A percentile compares a stretch with the other conserved stretches of the same genome.
Conservation (phyloP, 2,888 invertebrate genomes). For the Tetragnatha montana region DNA sequence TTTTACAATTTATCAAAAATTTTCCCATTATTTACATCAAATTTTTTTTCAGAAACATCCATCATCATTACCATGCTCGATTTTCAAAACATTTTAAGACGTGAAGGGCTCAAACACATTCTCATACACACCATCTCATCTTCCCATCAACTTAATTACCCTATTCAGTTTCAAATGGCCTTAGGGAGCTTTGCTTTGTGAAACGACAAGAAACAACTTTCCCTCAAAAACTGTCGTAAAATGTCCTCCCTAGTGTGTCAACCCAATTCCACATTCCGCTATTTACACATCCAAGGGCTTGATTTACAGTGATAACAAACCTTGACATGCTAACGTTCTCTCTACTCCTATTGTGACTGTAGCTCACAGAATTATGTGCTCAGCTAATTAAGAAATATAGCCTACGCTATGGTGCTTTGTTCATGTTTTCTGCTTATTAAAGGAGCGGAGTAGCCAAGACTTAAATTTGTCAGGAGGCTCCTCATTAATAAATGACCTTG, state of each 20-base stretch:
- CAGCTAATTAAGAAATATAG: background rate
- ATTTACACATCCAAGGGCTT: background rate
- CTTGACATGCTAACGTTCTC: background rate
- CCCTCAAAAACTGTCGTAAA: background rate
- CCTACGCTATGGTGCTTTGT: background rate
- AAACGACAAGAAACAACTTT: background rate
- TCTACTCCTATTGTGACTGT: background rate
- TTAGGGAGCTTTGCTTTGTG: background rate
- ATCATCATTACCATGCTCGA: too few relatives aligned
- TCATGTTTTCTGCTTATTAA: background rate
- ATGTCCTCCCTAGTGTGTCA: background rate
- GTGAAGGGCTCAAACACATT: too few relatives aligned
- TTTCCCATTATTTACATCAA: too few relatives aligned
- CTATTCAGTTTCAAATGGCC: background rate
- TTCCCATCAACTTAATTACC: background rate
- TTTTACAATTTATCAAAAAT: too few relatives aligned
- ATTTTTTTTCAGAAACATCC: too few relatives aligned
- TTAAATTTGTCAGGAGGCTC: background rate
- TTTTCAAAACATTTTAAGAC: too few relatives aligned
- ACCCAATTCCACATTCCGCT: background rate
- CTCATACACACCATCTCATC: too few relatives aligned
- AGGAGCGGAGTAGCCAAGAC: background rate
- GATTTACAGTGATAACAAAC: background rate
- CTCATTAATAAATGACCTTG: background rate
- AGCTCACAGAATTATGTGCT: background rate